Base-by-base conservation (phyloP, 2,113 vertebrate genomes). In the Apodemus sylvaticus region DNA sequence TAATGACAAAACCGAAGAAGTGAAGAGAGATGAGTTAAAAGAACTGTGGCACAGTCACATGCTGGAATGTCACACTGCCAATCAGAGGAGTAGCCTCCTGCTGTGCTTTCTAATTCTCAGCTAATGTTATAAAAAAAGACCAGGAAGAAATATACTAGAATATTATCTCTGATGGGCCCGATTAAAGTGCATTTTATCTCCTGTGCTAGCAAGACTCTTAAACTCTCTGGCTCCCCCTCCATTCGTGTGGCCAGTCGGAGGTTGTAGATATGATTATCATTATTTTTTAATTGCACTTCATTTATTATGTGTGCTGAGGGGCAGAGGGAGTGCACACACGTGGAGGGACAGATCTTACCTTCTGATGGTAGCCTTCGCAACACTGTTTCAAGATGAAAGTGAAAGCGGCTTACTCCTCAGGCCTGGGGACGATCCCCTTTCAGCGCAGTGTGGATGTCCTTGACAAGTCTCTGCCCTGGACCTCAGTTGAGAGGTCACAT, bases 111-210 rank as follows among this genome's bases (percentile, higher is more conserved):
- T 79, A 60, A 45, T 94, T 94, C 73, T 60, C 36, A 93, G 77
- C 88, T 26, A 12, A 71, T 94, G 22, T 91, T 89, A 3, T 88
- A 92, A 83, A 94, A 90, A 94, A n/a, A n/a, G 34, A 89, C 19
- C 20, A 81, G 88, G 90, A 88, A 24, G 64, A 91, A 85, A 74
- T 66, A n/a, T 90, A 34, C 26, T 20, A 24, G 10, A n/a, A 62
- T 96, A 87, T 82, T 91, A 64, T 79, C 22, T 90, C 58, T 92
- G 71, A 55, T 92, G 48, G 71, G 73, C 95, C 26, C 26, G 73
- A 77, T 95, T 95, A 51, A 60, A 89, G 58, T 90, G 31, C 36
- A 78, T 96, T 95, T 94, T 94, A 89, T 89, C 58, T 73, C 39
- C 68, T 42, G 29, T 86, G 42, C 42, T 42, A 83, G 24, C 55